Evolutionary conservation across 2,113 vertebrate species (phyloP), one percentile per base, ranked within the genome.

Genomic region (Oryzias melastigma): DNA sequence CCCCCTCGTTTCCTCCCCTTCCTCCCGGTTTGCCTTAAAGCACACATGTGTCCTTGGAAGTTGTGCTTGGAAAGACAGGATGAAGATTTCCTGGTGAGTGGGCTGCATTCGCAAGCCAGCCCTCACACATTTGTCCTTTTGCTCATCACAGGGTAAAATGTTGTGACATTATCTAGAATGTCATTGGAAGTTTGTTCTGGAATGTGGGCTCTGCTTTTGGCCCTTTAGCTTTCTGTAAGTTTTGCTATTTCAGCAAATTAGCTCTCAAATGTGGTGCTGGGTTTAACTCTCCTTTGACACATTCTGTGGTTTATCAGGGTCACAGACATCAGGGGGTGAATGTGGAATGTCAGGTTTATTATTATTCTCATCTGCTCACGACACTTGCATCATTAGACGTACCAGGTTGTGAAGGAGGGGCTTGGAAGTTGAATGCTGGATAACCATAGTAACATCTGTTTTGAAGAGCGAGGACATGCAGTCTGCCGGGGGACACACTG

Each of bases 1-100:
- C 58, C 19, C 54, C 43, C 3, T 60, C 41, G 2, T 42, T 24
- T 14, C 50, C 47, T 35, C 58, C 47, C 43, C 43, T 44, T 57
- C 51, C 27, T 42, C 46, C 13, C 69, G 55, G 1, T 35, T 73
- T 65, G 40, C 61, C 53, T 12, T 3, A 35, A 8, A 12, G 35
- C 35, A 35, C 35, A 46, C 71, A 69, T 52, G 45, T 35, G 55
- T 78, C 76, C 76, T 78, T 73, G 76, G 67, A 68, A 70, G 66
- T 73, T 75, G 49, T 47, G 45, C 77, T 58, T 27, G 41, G 61
- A 67, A 58, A 29, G 57, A 64, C 24, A 44, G 67, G 61, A 67
- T 4, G 5, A 18, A 56, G 62, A 61, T 47, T 59, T 59, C 25
- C 73, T 51, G 3, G 55, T 7, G 54, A 72, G 66, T 57, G 65